Evolutionary conservation across 2,888 invertebrate genomes (phyloP).

Genomic region (Amiota mariae): DNA sequence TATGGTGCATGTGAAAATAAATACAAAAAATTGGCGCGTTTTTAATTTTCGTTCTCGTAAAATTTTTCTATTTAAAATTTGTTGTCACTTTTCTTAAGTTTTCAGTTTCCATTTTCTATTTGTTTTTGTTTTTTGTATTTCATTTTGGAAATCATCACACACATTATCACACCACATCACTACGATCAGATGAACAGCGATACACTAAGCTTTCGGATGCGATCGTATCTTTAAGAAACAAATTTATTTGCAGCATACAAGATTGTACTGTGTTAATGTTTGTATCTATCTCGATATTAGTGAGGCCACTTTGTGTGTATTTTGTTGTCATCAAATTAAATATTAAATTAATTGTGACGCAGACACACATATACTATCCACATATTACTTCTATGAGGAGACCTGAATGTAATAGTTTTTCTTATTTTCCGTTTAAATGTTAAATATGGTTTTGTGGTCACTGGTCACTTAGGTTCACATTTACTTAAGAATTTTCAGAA

Average conservation of each 20-base stretch:
- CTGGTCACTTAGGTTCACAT: not conserved
- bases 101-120: not conserved
- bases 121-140: not conserved
- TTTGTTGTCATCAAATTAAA: not conserved
- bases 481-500: no score
- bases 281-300: not conserved
- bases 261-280: not conserved
- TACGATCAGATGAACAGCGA: no score
- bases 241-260: not conserved
- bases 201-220: no score
- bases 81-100: not conserved
- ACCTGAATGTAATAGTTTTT: not conserved
- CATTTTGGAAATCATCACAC: conserved; percentile 12
- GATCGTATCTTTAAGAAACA: conserved; percentile 1
- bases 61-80: not conserved
- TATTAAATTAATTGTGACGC: conserved; percentile 19
- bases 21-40: not conserved
- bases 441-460: not conserved
- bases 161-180: no score
- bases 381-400: not conserved
- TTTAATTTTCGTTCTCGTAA: not conserved
- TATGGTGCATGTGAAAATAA: not conserved
- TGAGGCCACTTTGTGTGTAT: not conserved
- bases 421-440: not conserved
- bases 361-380: not conserved